Evolutionary conservation across 2,797 vertebrate species (phyloP), one percentile per base, ranked within the genome.

Genomic region (Mus caroli): DNA sequence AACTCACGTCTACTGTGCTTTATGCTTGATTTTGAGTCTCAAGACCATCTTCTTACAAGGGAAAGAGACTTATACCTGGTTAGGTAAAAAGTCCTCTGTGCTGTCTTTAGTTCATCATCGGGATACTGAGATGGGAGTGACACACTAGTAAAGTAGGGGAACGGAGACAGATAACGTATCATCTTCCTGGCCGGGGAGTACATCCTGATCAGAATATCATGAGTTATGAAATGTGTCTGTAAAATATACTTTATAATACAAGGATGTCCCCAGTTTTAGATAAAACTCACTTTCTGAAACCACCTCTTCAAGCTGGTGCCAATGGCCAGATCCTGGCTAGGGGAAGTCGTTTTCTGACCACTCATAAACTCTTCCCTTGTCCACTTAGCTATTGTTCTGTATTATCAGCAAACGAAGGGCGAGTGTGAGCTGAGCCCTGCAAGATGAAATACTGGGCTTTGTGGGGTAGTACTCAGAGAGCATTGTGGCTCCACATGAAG

Each of bases 1-100:
- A 13, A 54, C 40, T 12, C 14, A 1, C 0, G 64, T 97, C 71
- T 84, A 62, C 13, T 85, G 73, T 91, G 34, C 85, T 69, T 87
- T 79, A 89, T 87, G 64, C 80, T 78, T 92, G 40, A 54, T 91
- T 95, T 79, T 86, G 73, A 88, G 50, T 92, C 78, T 86, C 88
- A 40, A 24, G 40, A 11, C 92, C 34, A 22, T 82, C 58, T 92
- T 79, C 64, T 83, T 90, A 88, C 24, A 90, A 95, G 79, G 37
- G 79, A 87, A 85, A 83, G 84, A 78, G 4, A 54, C 22, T 83
- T 64, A 13, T 11, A 54, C 37, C 83, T 86, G 83, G 34, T 91
- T 82, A 60, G 67, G n/a, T 78, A 82, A n/a, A 56, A 90, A n/a
- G 4, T 85, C 71, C 60, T 79, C 78, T 90, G 60, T 52, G 37